Conservation (phyloP, 2,888 invertebrate genomes). For the Mythimna lalbum region DNA sequence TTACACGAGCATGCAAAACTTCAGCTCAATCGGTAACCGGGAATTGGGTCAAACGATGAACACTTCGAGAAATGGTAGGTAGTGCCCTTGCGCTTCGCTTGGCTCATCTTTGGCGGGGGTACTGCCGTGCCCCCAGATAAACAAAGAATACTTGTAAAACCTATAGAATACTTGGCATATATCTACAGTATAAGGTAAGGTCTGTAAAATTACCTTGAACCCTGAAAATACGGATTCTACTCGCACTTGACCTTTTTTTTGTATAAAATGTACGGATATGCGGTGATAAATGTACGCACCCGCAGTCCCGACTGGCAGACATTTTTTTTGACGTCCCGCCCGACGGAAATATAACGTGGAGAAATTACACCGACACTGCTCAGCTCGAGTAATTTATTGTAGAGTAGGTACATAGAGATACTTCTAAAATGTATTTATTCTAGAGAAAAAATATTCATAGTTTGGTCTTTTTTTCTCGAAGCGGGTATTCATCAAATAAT, state of each 20-base stretch:
- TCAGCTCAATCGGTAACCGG: too few species aligned
- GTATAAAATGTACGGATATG: conserved; percentile 54
- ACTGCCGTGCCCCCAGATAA: too few species aligned
- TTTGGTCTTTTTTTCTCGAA: neutral
- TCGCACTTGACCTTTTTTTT: conserved; percentile 26
- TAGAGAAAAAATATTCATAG: conserved; percentile 28
- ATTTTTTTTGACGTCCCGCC: conserved; percentile 61
- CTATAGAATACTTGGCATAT: too few species aligned
- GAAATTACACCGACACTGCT: conserved; percentile 58
- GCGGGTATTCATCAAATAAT: too few species aligned
- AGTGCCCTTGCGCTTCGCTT: too few species aligned
- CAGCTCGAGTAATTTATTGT: conserved; percentile 52
- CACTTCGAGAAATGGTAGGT: too few species aligned
- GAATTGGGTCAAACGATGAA: too few species aligned
- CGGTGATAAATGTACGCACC: conserved; percentile 64
- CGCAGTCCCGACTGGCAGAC: conserved; percentile 54
- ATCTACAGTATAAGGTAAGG: too few species aligned
- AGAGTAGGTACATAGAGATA: conserved; percentile 13
- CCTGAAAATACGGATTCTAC: neutral
- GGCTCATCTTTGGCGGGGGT: too few species aligned
- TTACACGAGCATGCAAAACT: too few species aligned
- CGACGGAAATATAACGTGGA: conserved; percentile 58
- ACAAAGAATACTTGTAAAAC: too few species aligned
- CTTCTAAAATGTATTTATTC: conserved; percentile 48
- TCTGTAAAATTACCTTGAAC: neutral